Base-by-base conservation (phyloP, 2,797 vertebrate genomes). In the Silurus lanzhouensis region DNA sequence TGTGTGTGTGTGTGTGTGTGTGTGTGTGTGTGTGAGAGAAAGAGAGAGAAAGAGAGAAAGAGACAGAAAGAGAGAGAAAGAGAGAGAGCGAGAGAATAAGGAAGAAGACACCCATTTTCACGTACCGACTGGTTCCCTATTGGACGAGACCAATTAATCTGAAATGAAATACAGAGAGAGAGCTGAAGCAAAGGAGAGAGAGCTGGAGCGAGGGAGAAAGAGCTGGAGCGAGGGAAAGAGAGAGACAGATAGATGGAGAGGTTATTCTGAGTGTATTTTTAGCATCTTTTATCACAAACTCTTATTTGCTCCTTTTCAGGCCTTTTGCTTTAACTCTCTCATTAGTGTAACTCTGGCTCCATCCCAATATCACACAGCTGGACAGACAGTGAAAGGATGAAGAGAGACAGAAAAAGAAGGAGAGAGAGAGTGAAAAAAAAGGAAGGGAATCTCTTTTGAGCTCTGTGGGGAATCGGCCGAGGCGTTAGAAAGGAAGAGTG, bases 241-340 rank as follows among this genome's bases (percentile, higher is more conserved):
- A 71, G 68, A 25, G 71, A 52, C 14, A 52, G 71, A 25, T 3
- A 74, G 71, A 52, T 20, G 14, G 44, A n/a, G 12, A 74, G 20
- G 52, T 4, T 31, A 74, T 52, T 5, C 17, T 78, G 55, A 52
- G 44, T 55, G 67, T 86, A 88, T 86, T 85, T 89, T 83, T 84
- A 81, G 88, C 70, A 38, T 52, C 27, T 58, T 38, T 74, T 66
- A 80, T 86, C 75, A 46, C 44, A 86, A 17, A 17, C 72, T 57
- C 46, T 71, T 71, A 58, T 85, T 82, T 79, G 38, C 74, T 83
- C 87, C 64, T 70, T 85, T 85, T 60, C 76, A 76, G 71, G 27
- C n/a, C 52, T 52, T 75, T 66, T 82, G 57, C 70, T 84, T 52
- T 78, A 68, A 44, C 78, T 64, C 79, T 9, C 46, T 82, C 46